Conservation (phyloP, 2,888 invertebrate genomes). For the Arrhopalites spinosus region DNA sequence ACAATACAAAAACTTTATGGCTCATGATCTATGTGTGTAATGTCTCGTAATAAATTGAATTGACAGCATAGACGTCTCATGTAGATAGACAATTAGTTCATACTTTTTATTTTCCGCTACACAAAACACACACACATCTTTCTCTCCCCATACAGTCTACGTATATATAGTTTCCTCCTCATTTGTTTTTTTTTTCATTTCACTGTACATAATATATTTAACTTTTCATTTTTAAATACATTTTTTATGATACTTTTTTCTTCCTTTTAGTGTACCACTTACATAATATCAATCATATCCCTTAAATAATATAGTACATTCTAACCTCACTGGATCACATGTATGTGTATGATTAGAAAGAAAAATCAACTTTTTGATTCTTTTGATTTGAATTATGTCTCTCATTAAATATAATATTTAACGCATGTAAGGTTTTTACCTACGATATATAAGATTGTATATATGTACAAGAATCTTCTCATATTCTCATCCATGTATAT, state of each 20-base stretch:
- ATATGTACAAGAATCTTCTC: background rate
- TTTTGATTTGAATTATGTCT: conserved; percentile 1
- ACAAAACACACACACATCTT: too few relatives aligned
- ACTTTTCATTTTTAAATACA: too few relatives aligned
- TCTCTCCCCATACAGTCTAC: too few relatives aligned
- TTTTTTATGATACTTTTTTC: too few relatives aligned
- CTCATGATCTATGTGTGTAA: too few relatives aligned
- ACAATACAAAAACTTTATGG: too few relatives aligned
- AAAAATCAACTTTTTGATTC: background rate
- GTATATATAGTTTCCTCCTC: background rate
- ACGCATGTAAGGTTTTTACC: background rate
- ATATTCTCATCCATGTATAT: background rate
- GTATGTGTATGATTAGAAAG: background rate
- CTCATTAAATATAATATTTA: background rate
- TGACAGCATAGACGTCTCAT: too few relatives aligned
- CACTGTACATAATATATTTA: background rate
- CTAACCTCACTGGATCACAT: background rate
- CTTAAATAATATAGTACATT: too few relatives aligned
- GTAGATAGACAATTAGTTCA: too few relatives aligned
- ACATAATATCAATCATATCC: background rate
- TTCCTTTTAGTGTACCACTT: background rate
- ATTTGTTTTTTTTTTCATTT: background rate
- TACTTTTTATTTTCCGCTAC: too few relatives aligned
- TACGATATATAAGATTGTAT: background rate
- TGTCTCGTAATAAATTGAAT: too few relatives aligned